Base-by-base conservation (phyloP, 2,797 vertebrate species). In the Ctenopoma multispine region DNA sequence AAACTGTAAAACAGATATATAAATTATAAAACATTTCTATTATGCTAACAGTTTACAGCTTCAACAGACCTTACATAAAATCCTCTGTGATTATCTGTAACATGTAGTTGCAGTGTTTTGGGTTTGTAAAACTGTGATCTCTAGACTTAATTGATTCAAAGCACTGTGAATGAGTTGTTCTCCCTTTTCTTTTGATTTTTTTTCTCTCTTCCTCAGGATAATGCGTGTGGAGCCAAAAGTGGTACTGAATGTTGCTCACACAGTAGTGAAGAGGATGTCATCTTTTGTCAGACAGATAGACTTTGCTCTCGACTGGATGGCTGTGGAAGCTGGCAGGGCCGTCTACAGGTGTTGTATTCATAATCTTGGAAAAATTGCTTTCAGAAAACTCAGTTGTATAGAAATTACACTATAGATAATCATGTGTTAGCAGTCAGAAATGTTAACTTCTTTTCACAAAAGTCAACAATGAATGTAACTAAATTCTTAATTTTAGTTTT, bases 231-330 rank as follows among this genome's bases (percentile, higher is more conserved):
- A 98, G 89, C 97, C 97, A 0, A 92, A 93, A 0, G 94, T 99
- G 0, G 96, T 99, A 57, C 91, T 98, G 40, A 95, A 95, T 0
- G 95, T 99, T 12, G 97, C 98, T 5, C 97, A 98, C 90, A 96
- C 95, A 0, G 96, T 98, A 1, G 96, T 97, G 41, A 94, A 89
- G 87, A 94, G 97, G 55, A 94, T 98, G 95, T 99, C 97, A 0
- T 92, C 96, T 0, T 99, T 97, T 15, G 96, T 99, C 49, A 91
- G 96, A 66, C 97, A 99, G 79, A 96, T 99, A 1, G 97, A 99
- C 86, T 99, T 99, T 1, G 97, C 98, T 7, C 92, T 99, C 14
- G 98, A 99, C 73, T 98, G 98, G 97, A 97, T 98, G 97, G 97
- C 97, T 50, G 95, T 99, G 4, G 97, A 99, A 77, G 98, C 98